phyloP scores from a whole-genome alignment of 1,140 invertebrate species.

The Zaprionus ghesquierei region DNA sequence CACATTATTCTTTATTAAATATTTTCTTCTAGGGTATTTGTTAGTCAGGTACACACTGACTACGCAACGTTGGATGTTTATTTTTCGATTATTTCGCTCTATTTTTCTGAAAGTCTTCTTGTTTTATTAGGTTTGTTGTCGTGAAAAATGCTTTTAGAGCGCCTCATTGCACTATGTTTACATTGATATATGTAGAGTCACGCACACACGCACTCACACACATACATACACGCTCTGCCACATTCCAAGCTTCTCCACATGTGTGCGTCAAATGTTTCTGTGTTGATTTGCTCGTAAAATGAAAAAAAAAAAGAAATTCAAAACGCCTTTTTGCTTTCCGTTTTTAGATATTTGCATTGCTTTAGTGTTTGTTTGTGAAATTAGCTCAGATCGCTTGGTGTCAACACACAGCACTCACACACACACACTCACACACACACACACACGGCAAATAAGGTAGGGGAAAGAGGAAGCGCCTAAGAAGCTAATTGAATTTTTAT shows the following conservation, averaged over 20 bases:
- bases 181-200: slow-evolving; percentile 59
- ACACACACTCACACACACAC: too few species aligned
- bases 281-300: slow-evolving; percentile 47
- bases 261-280: slow-evolving; percentile 40
- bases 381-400: slow-evolving; percentile 54
- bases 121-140: slow-evolving; percentile 56
- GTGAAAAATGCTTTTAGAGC: slow-evolving; percentile 69
- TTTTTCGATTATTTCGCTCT: slow-evolving; percentile 4
- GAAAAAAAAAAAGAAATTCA: slow-evolving; percentile 30
- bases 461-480: slow-evolving; percentile 13
- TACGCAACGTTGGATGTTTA: neutral
- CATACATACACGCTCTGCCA: slow-evolving; percentile 6
- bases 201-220: slow-evolving; percentile 5
- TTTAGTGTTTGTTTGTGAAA: slow-evolving; percentile 44
- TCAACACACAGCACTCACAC: slow-evolving; percentile 28
- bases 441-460: neutral
- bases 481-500: slow-evolving; percentile 76
- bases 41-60: neutral
- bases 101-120: slow-evolving; percentile 47
- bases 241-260: slow-evolving; percentile 41
- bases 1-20: too few species aligned
- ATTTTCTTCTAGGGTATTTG: neutral
- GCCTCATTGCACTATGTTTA: slow-evolving; percentile 57
- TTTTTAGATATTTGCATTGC: slow-evolving; percentile 46
- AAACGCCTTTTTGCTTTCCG: slow-evolving; percentile 50